Percentiles rank a stretch among this genome's conserved stretches.
These are phyloP conservation scores for Solea senegalensis DNA, from an alignment of 2,113 vertebrate genomes.

Conservation along the genomic window DNA sequence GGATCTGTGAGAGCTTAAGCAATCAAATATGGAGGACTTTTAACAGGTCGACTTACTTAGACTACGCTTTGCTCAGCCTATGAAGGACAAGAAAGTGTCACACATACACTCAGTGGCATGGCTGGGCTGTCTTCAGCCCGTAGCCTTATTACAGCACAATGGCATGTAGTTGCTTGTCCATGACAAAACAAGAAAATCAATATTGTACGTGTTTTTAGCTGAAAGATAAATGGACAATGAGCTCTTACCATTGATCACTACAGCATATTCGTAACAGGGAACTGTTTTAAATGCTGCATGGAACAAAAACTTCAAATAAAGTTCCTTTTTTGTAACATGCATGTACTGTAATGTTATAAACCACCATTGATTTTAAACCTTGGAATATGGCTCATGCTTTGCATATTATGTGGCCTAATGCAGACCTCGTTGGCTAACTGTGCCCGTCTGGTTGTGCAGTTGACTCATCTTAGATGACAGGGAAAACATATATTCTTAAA, in stretches of 20 bases:
- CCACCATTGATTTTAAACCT: background rate
- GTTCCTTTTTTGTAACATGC: no score
- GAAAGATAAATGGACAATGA: background rate
- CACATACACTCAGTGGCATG: slow-evolving; percentile 19
- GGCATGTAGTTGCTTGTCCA: background rate
- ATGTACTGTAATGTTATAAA: no score
- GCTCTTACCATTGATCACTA: background rate
- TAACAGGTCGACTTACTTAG: slow-evolving; percentile 54
- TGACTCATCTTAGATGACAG: no score
- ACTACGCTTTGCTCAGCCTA: slow-evolving; percentile 43
- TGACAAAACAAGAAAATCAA: background rate
- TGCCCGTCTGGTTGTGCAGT: no score
- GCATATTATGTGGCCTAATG: background rate
- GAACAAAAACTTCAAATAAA: background rate
- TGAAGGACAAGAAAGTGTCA: slow-evolving; percentile 51
- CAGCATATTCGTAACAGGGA: background rate
- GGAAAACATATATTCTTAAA: no score
- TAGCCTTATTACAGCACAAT: slow-evolving; percentile 2
- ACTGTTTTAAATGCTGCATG: background rate
- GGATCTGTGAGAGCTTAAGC: slow-evolving; percentile 53
- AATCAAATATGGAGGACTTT: slow-evolving; percentile 50
- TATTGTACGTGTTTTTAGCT: background rate
- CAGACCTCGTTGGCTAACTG: no score
- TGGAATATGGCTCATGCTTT: slow-evolving; percentile 9
- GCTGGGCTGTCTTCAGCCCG: slow-evolving; percentile 8